Percentiles rank a stretch among this genome's conserved stretches.
Conservation (phyloP, 1,140 invertebrate genomes). For the Leguminivora glycinivorella region DNA sequence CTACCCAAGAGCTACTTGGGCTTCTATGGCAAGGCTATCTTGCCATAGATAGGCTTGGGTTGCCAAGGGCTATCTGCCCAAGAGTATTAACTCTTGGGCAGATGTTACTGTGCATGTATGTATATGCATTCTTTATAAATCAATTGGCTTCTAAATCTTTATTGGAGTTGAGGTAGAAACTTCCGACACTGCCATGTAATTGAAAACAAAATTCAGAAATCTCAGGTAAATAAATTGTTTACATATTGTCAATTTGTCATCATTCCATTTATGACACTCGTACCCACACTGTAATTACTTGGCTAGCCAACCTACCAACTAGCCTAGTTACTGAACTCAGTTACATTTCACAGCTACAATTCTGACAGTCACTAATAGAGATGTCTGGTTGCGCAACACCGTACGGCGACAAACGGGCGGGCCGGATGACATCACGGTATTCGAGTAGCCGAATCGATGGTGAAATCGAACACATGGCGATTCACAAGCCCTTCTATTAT, state of each 20-base stretch:
- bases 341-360: constrained; percentile 18
- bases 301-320: background rate
- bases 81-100: too few species aligned
- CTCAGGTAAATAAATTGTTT: too few species aligned
- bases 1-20: too few species aligned
- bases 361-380: constrained; percentile 12
- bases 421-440: constrained; percentile 24
- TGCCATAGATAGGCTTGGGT: too few species aligned
- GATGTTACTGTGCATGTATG: too few species aligned
- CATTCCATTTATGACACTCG: background rate
- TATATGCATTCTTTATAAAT: too few species aligned
- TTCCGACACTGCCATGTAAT: too few species aligned
- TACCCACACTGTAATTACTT: background rate
- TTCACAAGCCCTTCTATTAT: constrained; percentile 9
- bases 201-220: too few species aligned
- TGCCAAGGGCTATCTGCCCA: too few species aligned
- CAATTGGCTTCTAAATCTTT: too few species aligned
- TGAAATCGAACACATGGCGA: constrained; percentile 21
- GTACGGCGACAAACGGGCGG: constrained; percentile 18
- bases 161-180: too few species aligned
- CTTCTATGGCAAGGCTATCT: too few species aligned
- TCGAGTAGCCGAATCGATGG: constrained; percentile 18
- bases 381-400: constrained; percentile 17
- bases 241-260: background rate
- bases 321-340: background rate